Conservation (phyloP, 2,797 vertebrate genomes). For the Bradypodion pumilum region DNA sequence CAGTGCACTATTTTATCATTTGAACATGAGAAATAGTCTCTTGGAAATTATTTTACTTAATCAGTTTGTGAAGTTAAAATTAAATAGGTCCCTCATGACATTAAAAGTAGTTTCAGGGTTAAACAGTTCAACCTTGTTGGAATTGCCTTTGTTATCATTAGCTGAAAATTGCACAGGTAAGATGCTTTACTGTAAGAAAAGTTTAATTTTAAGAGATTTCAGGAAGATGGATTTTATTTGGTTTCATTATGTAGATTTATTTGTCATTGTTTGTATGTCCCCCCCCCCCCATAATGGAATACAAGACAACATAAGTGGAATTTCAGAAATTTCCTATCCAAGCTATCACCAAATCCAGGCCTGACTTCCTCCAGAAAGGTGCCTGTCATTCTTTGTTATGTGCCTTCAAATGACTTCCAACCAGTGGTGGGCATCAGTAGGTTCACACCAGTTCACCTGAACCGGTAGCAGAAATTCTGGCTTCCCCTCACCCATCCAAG, state of each 20-base stretch:
- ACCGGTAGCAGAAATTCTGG: too few relatives aligned
- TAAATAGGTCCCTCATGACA: slow-evolving; percentile 33
- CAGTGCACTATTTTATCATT: neutral
- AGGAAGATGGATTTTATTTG: neutral
- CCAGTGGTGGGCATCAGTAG: too few relatives aligned
- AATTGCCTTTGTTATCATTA: slow-evolving; percentile 27
- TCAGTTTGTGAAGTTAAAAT: slow-evolving; percentile 35
- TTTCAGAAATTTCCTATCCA: neutral
- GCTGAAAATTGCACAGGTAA: slow-evolving; percentile 24
- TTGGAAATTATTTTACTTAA: slow-evolving; percentile 45
- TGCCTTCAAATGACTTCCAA: too few relatives aligned
- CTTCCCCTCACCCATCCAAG: too few relatives aligned
- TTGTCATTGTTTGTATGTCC: slow-evolving; percentile 2
- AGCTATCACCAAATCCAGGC: neutral
- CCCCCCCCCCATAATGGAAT: neutral
- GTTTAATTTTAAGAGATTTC: slow-evolving; percentile 25
- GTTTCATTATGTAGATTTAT: neutral
- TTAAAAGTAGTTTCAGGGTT: slow-evolving; percentile 33
- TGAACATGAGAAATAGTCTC: slow-evolving; percentile 14
- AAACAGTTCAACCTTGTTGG: slow-evolving; percentile 36
- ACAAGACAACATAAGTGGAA: neutral
- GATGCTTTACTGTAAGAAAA: slow-evolving; percentile 33
- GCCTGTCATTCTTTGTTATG: too few relatives aligned
- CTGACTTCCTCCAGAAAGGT: neutral
- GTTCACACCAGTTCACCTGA: too few relatives aligned